phyloP scores from a whole-genome alignment of 1,140 invertebrate species.

The Ceratina japonica region DNA sequence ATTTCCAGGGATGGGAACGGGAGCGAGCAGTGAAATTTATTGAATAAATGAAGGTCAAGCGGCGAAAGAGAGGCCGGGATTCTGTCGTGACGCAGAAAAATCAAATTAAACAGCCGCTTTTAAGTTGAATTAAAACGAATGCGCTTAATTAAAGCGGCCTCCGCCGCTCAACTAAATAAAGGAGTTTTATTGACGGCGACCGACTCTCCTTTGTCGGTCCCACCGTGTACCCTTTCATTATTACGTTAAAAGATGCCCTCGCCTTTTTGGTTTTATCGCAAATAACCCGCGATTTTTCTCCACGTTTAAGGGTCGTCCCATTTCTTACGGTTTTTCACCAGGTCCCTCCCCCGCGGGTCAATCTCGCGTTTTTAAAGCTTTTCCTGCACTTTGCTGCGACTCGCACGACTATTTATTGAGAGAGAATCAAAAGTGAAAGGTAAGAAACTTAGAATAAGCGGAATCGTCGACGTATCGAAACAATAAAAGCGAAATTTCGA shows the following conservation, averaged over 20 bases:
- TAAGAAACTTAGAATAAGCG: no score
- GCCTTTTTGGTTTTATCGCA: background rate
- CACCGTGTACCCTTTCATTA: slow-evolving; percentile 32
- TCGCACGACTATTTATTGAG: no score
- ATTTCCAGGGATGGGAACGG: background rate
- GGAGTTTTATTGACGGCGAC: slow-evolving; percentile 69
- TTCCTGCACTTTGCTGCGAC: no score
- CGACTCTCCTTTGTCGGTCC: slow-evolving; percentile 38
- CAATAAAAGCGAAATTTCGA: no score
- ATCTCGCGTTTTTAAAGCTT: background rate
- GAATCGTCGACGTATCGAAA: no score
- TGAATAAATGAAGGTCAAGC: slow-evolving; percentile 28
- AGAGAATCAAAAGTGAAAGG: no score
- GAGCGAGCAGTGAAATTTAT: background rate
- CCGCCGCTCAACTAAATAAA: slow-evolving; percentile 67
- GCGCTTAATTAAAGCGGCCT: slow-evolving; percentile 48
- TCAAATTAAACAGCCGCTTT: slow-evolving; percentile 47
- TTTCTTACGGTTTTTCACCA: slow-evolving; percentile 1
- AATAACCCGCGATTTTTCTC: slow-evolving; percentile 4
- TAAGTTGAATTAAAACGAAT: slow-evolving; percentile 49
- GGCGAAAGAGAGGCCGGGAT: slow-evolving; percentile 1
- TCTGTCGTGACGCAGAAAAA: slow-evolving; percentile 38
- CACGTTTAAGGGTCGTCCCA: background rate
- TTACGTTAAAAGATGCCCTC: slow-evolving; percentile 16
- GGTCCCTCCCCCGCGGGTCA: background rate